These are phyloP conservation scores for Rhorus exstirpatorius DNA, from an alignment of 2,888 invertebrate genomes.

Conservation along the genomic window DNA sequence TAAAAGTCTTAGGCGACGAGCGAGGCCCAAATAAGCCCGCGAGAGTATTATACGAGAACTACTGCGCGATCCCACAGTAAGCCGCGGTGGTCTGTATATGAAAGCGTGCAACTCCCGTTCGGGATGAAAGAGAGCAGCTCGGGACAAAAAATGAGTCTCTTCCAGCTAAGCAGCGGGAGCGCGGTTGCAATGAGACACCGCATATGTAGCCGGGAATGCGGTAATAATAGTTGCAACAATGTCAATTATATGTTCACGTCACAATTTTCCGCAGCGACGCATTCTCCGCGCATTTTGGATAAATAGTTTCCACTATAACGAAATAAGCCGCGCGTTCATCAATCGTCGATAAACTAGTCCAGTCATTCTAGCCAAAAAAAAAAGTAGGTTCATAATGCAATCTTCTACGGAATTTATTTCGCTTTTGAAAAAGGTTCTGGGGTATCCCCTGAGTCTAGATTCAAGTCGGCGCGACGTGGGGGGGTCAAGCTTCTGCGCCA, in stretches of 20 bases:
- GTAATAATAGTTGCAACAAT: constrained; percentile 61
- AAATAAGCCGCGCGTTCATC: no score
- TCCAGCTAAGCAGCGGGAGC: constrained; percentile 11
- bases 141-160: constrained; percentile 29
- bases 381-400: no score
- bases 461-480: no score
- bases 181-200: constrained; percentile 9
- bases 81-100: constrained; percentile 31
- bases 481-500: no score
- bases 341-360: no score
- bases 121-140: constrained; percentile 21
- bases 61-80: constrained; percentile 24
- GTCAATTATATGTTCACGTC: constrained; percentile 57
- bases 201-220: constrained; percentile 53
- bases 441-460: no score
- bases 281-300: constrained; percentile 34
- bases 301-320: no score
- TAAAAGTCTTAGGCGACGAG: constrained; percentile 55
- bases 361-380: no score
- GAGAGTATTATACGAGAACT: no score
- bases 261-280: constrained; percentile 38
- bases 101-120: constrained; percentile 19
- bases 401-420: no score
- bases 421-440: no score
- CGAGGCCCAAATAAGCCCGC: constrained; percentile 39